Base-by-base conservation (phyloP, 2,797 vertebrate species). In the Ctenosaura bakeri region DNA sequence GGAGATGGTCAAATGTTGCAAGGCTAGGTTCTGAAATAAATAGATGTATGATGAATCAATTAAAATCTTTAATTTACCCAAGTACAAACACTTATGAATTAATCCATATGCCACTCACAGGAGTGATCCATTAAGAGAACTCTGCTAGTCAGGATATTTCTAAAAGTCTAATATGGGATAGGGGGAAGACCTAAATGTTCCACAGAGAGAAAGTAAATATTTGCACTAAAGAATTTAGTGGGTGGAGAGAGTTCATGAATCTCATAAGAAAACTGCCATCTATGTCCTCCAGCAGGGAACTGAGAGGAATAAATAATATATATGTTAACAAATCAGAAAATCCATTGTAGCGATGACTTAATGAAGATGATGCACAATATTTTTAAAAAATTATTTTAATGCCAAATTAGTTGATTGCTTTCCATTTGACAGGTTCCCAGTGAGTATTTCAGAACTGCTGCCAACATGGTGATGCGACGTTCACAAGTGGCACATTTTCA, bases 11-110 rank as follows among this genome's bases (percentile, higher is more conserved):
- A 2, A 97, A 99, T 0, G 98, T 96, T 18, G 98, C 98, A 92
- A 99, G 97, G 64, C 98, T 98, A 84, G 98, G 99, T 87, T 96
- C 99, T 99, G 92, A 10, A 96, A 96, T 93, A 87, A 90, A 90
- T 91, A 95, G 56, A 71, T 1, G 59, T 35, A 87, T 20, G 32
- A 2, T 38, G 62, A 90, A 83, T 46, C n/a, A 66, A 62, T 50
- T n/a, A 24, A 46, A 46, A 52, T 64, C 35, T 32, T 74, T 26
- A 42, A 56, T 42, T 52, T 29, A 2, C 9, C 56, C 22, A 38
- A 2, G 5, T 42, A 87, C 32, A 87, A 87, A 86, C 29, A 66
- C 18, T 7, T 32, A 69, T n/a, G 29, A 16, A 66, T 66, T 50
- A 59, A 66, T 83, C 7, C 62, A 54, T 32, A 82, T 3, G 46